These are phyloP conservation scores for Anguilla obscura DNA, from an alignment of 2,797 vertebrate species.

Conservation along the genomic window DNA sequence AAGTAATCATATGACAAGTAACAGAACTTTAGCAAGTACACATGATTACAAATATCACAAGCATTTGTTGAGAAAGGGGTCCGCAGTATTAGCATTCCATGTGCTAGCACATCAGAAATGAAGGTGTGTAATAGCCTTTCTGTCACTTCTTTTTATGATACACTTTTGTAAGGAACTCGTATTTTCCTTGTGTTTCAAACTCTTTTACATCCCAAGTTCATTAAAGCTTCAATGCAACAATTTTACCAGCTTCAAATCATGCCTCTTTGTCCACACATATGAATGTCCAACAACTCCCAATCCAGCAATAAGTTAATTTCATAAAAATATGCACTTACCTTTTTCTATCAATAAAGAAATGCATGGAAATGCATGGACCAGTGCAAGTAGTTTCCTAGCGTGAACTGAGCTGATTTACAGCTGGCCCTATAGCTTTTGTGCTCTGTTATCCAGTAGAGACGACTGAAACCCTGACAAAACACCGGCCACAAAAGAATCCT, in stretches of 20 bases:
- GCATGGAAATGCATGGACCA: conserved; percentile 55
- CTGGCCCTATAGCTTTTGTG: conserved; percentile 76
- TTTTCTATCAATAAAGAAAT: conserved; percentile 49
- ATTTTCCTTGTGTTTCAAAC: background rate
- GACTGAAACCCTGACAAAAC: conserved; percentile 82
- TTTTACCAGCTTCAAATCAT: background rate
- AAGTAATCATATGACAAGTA: background rate
- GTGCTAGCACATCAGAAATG: background rate
- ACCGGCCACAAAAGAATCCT: conserved; percentile 83
- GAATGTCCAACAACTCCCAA: background rate
- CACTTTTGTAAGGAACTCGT: background rate
- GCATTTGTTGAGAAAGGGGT: background rate
- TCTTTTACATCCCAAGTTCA: background rate
- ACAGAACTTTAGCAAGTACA: background rate
- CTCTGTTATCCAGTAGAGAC: conserved; percentile 73
- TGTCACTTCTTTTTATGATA: background rate
- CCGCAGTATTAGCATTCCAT: background rate
- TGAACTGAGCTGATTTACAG: conserved; percentile 57
- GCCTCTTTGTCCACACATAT: conserved; percentile 22
- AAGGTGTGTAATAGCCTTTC: background rate
- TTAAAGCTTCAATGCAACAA: background rate
- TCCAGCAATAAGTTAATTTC: background rate
- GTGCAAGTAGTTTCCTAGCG: conserved; percentile 18
- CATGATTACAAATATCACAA: background rate
- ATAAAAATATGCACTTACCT: conserved; percentile 60